Conservation (phyloP, 1,140 invertebrate genomes). For the Drosophila pseudoananassae region DNA sequence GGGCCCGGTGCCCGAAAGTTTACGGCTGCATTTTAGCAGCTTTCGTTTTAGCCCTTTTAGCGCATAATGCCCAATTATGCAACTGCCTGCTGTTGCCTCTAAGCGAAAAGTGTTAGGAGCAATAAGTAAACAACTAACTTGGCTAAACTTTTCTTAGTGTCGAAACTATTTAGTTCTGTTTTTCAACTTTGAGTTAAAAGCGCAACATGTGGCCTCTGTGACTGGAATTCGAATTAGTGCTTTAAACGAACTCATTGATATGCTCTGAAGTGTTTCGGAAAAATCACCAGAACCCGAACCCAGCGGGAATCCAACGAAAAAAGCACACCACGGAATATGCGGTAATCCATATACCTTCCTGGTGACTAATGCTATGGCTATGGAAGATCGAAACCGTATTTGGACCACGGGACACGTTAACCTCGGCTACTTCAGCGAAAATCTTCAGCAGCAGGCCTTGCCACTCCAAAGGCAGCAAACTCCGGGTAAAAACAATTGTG, state of each 20-base stretch:
- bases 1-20: not conserved
- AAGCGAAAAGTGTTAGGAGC: conserved; percentile 12
- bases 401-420: conserved; percentile 65
- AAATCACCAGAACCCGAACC: conserved; percentile 45
- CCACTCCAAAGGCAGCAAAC: conserved; percentile 64
- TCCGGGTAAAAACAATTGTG: conserved; percentile 43
- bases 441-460: conserved; percentile 62
- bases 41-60: conserved; percentile 10
- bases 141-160: not conserved
- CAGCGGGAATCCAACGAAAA: conserved; percentile 9
- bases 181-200: conserved; percentile 1
- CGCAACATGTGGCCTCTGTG: conserved; percentile 66
- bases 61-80: conserved; percentile 50
- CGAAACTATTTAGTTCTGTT: not conserved
- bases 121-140: not conserved
- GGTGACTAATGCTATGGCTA: conserved; percentile 24
- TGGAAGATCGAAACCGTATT: conserved; percentile 59
- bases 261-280: conserved; percentile 29
- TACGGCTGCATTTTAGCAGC: conserved; percentile 16
- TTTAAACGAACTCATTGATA: conserved; percentile 41
- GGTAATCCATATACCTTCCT: conserved; percentile 13
- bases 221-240: conserved; percentile 49
- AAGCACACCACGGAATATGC: conserved; percentile 52
- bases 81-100: conserved; percentile 24
- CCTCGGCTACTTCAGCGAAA: conserved; percentile 64